phyloP scores from a whole-genome alignment of 2,113 vertebrate species.

The Potamarius usumacintae region DNA sequence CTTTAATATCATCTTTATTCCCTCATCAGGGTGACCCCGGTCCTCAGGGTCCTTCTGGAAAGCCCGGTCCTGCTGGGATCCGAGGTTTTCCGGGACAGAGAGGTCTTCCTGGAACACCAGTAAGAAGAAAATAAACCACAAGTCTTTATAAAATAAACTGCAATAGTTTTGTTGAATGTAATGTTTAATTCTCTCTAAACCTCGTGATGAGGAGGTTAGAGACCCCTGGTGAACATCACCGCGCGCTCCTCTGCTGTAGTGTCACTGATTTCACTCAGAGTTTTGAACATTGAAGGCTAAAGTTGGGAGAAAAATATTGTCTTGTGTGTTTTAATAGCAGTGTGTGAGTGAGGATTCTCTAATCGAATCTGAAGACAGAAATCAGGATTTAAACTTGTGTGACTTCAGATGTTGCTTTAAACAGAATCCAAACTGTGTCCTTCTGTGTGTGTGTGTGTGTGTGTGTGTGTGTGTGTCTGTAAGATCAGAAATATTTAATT shows the following conservation, averaged over 20 bases:
- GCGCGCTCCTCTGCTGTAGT: background rate
- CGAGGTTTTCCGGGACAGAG: constrained; percentile 90
- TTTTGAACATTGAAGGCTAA: background rate
- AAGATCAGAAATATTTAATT: background rate
- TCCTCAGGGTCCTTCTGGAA: constrained; percentile 83
- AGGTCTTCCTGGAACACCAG: constrained; percentile 90
- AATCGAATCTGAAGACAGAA: too few species aligned
- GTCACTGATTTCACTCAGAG: background rate
- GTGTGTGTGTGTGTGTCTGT: background rate
- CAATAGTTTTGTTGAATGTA: background rate
- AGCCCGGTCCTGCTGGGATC: constrained; percentile 88
- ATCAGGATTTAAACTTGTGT: background rate
- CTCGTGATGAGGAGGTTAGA: background rate
- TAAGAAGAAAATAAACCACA: constrained; percentile 60
- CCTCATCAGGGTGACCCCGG: constrained; percentile 88
- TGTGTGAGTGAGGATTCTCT: too few species aligned
- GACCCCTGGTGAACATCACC: background rate
- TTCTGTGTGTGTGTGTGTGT: background rate
- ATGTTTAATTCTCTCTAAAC: background rate
- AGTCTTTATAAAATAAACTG: background rate
- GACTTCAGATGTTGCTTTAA: background rate
- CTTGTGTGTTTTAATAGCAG: background rate
- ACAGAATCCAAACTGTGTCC: background rate
- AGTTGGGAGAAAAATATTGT: background rate
- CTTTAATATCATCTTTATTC: constrained; percentile 37